phyloP scores from a whole-genome alignment of 2,888 invertebrate species.

The Perithous albicinctus region DNA sequence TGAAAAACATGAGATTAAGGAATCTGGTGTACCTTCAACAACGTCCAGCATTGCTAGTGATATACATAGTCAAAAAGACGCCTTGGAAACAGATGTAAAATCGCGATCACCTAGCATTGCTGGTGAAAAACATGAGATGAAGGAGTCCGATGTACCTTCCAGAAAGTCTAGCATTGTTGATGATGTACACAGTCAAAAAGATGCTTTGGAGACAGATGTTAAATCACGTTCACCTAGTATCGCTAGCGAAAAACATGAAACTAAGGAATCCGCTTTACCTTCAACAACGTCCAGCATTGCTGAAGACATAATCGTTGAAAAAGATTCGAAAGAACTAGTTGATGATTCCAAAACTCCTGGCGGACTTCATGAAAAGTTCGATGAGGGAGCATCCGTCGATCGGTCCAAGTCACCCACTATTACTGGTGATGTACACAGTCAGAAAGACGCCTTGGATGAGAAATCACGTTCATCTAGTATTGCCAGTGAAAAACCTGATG shows the following conservation, averaged over 20 bases:
- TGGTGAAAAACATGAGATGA: slow-evolving; percentile 19
- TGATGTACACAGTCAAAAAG: not conserved
- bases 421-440: slow-evolving; percentile 36
- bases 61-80: slow-evolving; percentile 44
- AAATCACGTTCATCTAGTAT: not conserved
- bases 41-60: slow-evolving; percentile 49
- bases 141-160: not conserved
- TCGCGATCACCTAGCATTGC: not conserved
- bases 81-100: slow-evolving; percentile 1
- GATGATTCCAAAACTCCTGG: slow-evolving; percentile 62
- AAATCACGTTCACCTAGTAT: slow-evolving; percentile 53
- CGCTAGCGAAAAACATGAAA: slow-evolving; percentile 36
- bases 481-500: slow-evolving; percentile 3
- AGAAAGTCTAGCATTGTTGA: too few species aligned
- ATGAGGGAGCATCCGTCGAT: not conserved
- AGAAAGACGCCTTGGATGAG: slow-evolving; percentile 18
- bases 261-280: too few species aligned
- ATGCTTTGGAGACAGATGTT: not conserved
- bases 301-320: slow-evolving; percentile 8
- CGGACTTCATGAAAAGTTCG: slow-evolving; percentile 33
- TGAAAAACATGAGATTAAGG: slow-evolving; percentile 49
- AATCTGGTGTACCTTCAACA: slow-evolving; percentile 46
- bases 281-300: slow-evolving; percentile 18
- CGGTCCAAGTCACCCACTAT: slow-evolving; percentile 23
- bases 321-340: slow-evolving; percentile 17